These are phyloP conservation scores for Thymelicus acteon DNA, from an alignment of 2,888 invertebrate species.

Conservation along the genomic window DNA sequence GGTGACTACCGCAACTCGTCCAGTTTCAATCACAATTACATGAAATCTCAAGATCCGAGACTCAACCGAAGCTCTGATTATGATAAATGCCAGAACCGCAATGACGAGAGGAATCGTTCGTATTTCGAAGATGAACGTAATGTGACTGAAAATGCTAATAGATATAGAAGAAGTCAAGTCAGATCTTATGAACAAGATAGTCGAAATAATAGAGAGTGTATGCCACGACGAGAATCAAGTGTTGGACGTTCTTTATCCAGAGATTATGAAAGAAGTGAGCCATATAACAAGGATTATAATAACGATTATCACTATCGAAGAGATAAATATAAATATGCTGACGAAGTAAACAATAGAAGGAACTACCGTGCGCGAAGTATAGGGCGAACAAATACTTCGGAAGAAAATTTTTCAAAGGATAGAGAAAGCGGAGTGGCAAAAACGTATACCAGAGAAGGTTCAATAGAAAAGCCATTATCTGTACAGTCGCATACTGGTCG, in stretches of 20 bases:
- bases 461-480: constrained; percentile 45
- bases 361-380: constrained; percentile 49
- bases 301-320: constrained; percentile 43
- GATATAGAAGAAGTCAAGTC: constrained; percentile 54
- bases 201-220: constrained; percentile 49
- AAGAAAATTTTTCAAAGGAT: constrained; percentile 41
- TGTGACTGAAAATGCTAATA: constrained; percentile 47
- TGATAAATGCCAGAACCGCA: constrained; percentile 47
- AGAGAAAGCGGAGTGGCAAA: constrained; percentile 38
- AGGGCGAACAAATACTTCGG: constrained; percentile 44
- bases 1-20: constrained; percentile 44
- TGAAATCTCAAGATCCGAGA: constrained; percentile 61
- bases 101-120: constrained; percentile 56
- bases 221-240: constrained; percentile 47
- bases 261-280: constrained; percentile 48
- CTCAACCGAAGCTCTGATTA: constrained; percentile 61
- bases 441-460: constrained; percentile 10
- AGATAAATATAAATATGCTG: constrained; percentile 45
- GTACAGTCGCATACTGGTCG: constrained; percentile 58
- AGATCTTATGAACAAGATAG: constrained; percentile 48
- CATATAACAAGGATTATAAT: constrained; percentile 45
- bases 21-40: constrained; percentile 44
- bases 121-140: constrained; percentile 55
- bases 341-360: constrained; percentile 49
- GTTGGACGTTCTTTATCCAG: constrained; percentile 44